Conservation (phyloP, 2,797 vertebrate species). For the Myotis planiceps region DNA sequence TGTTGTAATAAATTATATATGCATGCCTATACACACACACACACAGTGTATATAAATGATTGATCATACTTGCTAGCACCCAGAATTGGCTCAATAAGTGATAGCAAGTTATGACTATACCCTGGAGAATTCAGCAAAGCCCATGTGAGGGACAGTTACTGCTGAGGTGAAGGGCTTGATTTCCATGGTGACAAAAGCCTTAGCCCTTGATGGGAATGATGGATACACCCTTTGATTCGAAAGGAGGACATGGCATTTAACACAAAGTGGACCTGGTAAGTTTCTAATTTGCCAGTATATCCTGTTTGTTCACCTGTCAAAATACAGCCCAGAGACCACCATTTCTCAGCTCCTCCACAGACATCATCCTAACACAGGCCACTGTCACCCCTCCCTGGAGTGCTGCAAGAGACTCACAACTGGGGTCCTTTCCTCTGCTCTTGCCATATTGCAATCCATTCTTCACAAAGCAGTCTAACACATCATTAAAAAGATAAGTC, state of each 20-base stretch:
- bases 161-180: not conserved
- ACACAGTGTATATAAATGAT: not conserved
- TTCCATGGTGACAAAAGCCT: not conserved
- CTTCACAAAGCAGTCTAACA: not conserved
- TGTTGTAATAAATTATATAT: not conserved
- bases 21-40: rapidly evolving
- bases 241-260: not conserved
- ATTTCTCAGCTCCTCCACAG: not conserved
- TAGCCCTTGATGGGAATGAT: not conserved
- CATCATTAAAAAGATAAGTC: not conserved
- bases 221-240: rapidly evolving
- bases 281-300: not conserved
- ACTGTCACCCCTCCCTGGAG: rapidly evolving
- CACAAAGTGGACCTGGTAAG: rapidly evolving
- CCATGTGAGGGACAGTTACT: not conserved
- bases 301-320: not conserved
- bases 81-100: not conserved
- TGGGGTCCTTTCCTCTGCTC: not conserved
- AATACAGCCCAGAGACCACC: not conserved
- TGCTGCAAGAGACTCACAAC: not conserved
- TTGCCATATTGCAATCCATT: not conserved
- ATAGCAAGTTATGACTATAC: not conserved
- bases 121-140: not conserved
- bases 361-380: not conserved
- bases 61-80: not conserved